These are phyloP conservation scores for Arbacia lixula DNA, from an alignment of 53 echinoderm and acorn worm species.

Conservation along the genomic window DNA sequence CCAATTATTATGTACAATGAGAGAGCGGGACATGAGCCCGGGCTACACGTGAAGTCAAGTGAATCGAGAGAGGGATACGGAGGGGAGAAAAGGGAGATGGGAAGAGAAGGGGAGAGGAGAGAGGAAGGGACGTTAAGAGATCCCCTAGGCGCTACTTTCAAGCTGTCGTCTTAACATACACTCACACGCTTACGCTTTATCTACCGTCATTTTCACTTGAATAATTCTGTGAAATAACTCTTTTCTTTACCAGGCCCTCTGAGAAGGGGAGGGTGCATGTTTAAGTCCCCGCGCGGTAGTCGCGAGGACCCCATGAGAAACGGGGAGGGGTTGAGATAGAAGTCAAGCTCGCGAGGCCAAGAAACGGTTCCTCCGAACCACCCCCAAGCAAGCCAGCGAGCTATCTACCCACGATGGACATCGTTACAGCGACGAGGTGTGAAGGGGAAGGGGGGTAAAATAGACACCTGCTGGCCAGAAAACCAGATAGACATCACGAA, in stretches of 20 bases:
- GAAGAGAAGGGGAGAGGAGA: not conserved
- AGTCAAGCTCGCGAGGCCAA: conserved; percentile 19
- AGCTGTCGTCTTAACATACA: conserved; percentile 22
- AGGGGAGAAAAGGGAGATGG: not conserved
- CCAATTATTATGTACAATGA: conserved; percentile 53
- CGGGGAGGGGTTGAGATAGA: not conserved
- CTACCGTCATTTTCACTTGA: not conserved
- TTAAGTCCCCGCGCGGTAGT: conserved; percentile 26
- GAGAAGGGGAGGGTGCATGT: conserved; percentile 16
- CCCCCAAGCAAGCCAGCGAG: conserved; percentile 33
- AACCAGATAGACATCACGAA: conserved; percentile 7
- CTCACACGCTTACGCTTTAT: conserved; percentile 3
- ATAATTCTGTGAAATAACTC: not conserved
- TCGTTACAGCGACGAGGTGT: not conserved
- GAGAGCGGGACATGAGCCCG: conserved; percentile 36
- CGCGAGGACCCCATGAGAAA: not conserved
- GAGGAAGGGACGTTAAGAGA: conserved; percentile 6
- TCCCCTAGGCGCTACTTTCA: conserved; percentile 12
- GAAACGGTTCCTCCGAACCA: not conserved
- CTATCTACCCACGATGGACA: conserved; percentile 13
- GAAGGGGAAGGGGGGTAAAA: not conserved
- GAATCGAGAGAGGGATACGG: not conserved
- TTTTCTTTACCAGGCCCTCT: conserved; percentile 25
- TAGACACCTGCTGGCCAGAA: conserved; percentile 13
- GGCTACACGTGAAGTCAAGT: conserved; percentile 37